Evolutionary conservation across 2,113 vertebrate species (phyloP).

Genomic region (Sardina pilchardus): DNA sequence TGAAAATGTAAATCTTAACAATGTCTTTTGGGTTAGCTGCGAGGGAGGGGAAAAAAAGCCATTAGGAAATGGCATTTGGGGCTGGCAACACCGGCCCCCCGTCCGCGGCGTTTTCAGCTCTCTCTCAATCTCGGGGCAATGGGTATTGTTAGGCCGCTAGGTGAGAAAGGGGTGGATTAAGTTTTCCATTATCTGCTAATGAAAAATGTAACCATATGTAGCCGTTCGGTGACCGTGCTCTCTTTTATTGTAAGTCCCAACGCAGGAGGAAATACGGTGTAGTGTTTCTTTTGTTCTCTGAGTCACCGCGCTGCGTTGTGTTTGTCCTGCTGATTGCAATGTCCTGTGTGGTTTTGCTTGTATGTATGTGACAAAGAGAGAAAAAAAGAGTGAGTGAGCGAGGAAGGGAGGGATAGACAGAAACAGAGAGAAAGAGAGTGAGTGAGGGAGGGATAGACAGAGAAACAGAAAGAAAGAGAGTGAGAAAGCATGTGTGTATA

Average conservation of each 20-base stretch:
- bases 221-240: neutral
- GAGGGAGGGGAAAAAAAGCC: constrained; percentile 71
- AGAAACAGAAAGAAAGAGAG: neutral
- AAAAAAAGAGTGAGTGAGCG: neutral
- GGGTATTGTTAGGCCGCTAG: constrained; percentile 76
- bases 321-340: neutral
- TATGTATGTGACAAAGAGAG: neutral
- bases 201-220: constrained; percentile 48
- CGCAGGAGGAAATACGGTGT: neutral
- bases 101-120: neutral
- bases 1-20: constrained; percentile 99
- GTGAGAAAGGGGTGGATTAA: constrained; percentile 60
- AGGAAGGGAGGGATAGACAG: neutral
- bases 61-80: constrained; percentile 98
- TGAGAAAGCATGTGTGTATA: neutral
- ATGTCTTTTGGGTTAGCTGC: constrained; percentile 91
- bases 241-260: neutral
- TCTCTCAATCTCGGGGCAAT: constrained; percentile 64
- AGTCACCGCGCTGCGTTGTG: neutral
- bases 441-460: neutral
- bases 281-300: neutral
- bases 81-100: constrained; percentile 80
- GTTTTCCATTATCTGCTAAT: constrained; percentile 70
- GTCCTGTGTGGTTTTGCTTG: neutral
- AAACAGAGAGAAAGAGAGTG: neutral